Conservation (phyloP, 2,888 invertebrate species). For the Habroteleia sp. region DNA sequence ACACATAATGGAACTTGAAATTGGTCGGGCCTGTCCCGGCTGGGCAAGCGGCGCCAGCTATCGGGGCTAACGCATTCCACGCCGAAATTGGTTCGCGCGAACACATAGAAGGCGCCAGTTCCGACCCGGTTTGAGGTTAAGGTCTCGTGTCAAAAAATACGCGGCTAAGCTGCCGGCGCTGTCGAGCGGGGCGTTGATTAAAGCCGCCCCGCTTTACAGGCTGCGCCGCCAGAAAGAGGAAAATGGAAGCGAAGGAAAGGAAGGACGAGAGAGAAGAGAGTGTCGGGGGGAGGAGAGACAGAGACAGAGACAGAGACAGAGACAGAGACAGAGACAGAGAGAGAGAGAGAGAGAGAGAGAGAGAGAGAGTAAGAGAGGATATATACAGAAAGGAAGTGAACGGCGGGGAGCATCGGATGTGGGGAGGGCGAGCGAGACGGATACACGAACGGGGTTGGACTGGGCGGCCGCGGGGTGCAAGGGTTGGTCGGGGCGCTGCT, state of each 20-base stretch:
- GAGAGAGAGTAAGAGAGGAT: slow-evolving; percentile 41
- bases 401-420: slow-evolving; percentile 46
- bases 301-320: too few relatives aligned
- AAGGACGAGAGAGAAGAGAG: slow-evolving; percentile 38
- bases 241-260: slow-evolving; percentile 45
- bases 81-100: slow-evolving; percentile 79
- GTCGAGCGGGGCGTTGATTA: slow-evolving; percentile 77
- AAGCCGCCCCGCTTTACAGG: slow-evolving; percentile 74
- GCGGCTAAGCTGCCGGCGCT: slow-evolving; percentile 64
- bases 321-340: slow-evolving; percentile 55
- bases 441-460: slow-evolving; percentile 60
- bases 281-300: too few relatives aligned
- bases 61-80: slow-evolving; percentile 80
- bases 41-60: slow-evolving; percentile 77
- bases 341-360: slow-evolving; percentile 41
- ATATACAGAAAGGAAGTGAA: slow-evolving; percentile 57
- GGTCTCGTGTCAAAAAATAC: slow-evolving; percentile 74
- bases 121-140: slow-evolving; percentile 72
- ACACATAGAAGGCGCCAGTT: slow-evolving; percentile 67
- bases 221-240: slow-evolving; percentile 57
- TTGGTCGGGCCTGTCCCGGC: slow-evolving; percentile 80
- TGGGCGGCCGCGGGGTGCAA: slow-evolving; percentile 38
- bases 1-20: slow-evolving; percentile 81
- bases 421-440: slow-evolving; percentile 45
- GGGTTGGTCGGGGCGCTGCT: slow-evolving; percentile 77